Evolutionary conservation across 53 echinoderm and acorn worm genomes (phyloP), one percentile per base, ranked within the genome.

Genomic region (Holothuria leucospilota): DNA sequence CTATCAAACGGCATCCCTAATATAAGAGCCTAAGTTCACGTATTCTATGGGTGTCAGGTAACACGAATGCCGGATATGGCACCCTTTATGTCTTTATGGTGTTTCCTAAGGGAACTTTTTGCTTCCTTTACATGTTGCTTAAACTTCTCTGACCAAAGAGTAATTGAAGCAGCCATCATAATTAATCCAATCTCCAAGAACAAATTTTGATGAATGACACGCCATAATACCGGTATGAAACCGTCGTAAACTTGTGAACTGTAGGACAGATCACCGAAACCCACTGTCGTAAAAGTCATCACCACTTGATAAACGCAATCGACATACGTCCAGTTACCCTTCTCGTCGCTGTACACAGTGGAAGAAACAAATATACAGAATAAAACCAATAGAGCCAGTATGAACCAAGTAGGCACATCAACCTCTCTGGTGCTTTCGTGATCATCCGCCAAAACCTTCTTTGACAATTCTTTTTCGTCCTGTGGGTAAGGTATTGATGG

Each of bases 221-320:
- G 49, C n/a, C 21, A 49, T 42, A 49, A 75, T 9, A 68, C 29
- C 8, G 68, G 26, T 39, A 20, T 15, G 14, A 70, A 21, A 30
- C 13, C 38, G 18, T 30, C 4, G 38, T 14, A 27, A 4, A 51
- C 52, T n/a, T 49, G 14, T 0, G 52, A 25, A 20, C 24, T 20
- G 46, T n/a, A n/a, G 15, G 49, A n/a, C 51, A 75, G 11, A 49
- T 75, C 75, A 49, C 75, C 75, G 16, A 75, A 75, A 46, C 75
- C 75, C 20, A 75, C 75, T 10, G 75, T 75, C 3, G 75, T 75
- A 13, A 75, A 75, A 21, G 75, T 49, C 27, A 75, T 52, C 13
- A 75, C 25, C 14, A 49, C 51, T 1, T 51, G 52, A 16, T 75
- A 75, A 15, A 75, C 9, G 18, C 75, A 75, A 75, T 75, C 75